Base-by-base conservation (phyloP, 2,888 invertebrate genomes). In the Drepanosiphum platanoidis region DNA sequence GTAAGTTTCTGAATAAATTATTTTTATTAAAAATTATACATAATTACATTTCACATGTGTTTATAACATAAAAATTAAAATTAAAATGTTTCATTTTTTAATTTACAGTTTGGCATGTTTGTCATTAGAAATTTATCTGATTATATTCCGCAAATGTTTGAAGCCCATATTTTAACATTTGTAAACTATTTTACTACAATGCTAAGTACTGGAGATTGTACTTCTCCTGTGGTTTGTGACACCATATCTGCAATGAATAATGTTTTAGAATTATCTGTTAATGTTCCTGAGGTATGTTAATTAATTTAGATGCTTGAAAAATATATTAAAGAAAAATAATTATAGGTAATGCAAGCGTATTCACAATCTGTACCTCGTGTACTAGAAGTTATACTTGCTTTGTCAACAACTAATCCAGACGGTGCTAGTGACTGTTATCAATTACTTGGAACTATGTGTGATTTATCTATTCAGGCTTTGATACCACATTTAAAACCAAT, bases 201-300 rank as follows among this genome's bases (percentile, higher is more conserved):
- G n/a, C 36, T 84, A n/a, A 36, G 7, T 58, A 1, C 66, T 68
- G 68, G 68, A 18, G 77, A 84, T 77, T 66, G 77, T 52, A 84
- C 46, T 36, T 84, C 84, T 8, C 15, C 32, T 52, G 9, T 52
- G 4, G 58, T 75, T 58, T 84, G 68, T 58, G 77, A 84, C 22
- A 77, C 68, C 18, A 84, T 84, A 52, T 36, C 39, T 52, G 64
- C 84, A 39, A 84, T 84, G 84, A 84, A 84, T 77, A 84, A 84
- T 70, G 18, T 84, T 39, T 11, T 84, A 39, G 84, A 84, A 84
- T 1, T 84, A 77, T 34, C 77, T 22, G 30, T 58, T 58, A 68
- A 58, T 68, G 15, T 22, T 15, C 84, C 84, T 9, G 52, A 77
- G 36, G 84, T 84, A 84, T 68, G 32, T 0, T 27, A 32, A 32